These are phyloP conservation scores for Thamnophis sirtalis DNA, from an alignment of 2,113 vertebrate genomes.

Conservation along the genomic window DNA sequence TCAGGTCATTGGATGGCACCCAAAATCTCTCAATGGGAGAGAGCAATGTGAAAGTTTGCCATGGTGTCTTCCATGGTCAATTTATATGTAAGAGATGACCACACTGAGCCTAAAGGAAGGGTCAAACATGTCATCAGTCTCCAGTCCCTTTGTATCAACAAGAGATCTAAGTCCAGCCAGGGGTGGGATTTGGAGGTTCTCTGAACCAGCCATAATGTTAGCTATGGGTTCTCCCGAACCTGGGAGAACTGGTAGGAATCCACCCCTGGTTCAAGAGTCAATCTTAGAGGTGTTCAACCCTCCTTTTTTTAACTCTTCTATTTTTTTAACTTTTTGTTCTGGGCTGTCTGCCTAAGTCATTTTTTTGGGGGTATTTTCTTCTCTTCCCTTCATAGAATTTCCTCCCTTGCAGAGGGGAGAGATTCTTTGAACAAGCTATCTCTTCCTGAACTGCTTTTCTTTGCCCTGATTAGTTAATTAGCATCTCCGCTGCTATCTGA, in stretches of 20 bases:
- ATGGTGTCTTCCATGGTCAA: neutral
- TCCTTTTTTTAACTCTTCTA: neutral
- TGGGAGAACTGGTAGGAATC: no score
- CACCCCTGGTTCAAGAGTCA: neutral
- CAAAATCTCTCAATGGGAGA: neutral
- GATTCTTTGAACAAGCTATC: neutral
- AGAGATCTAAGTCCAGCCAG: no score
- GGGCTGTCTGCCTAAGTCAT: neutral
- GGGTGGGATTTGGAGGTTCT: no score
- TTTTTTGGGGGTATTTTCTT: neutral
- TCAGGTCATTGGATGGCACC: no score
- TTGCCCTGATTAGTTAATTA: neutral
- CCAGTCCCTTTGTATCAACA: no score
- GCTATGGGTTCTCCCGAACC: no score
- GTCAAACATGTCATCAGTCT: no score
- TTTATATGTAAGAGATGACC: no score
- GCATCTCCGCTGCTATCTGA: neutral
- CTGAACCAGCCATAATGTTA: no score
- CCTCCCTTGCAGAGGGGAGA: neutral
- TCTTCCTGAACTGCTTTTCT: neutral
- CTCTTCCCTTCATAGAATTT: neutral
- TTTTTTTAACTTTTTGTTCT: neutral
- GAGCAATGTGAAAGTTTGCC: neutral
- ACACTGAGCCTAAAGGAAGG: no score
- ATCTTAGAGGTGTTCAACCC: neutral